phyloP scores from a whole-genome alignment of 2,797 vertebrate genomes.

The Onychomys leucogaster region DNA sequence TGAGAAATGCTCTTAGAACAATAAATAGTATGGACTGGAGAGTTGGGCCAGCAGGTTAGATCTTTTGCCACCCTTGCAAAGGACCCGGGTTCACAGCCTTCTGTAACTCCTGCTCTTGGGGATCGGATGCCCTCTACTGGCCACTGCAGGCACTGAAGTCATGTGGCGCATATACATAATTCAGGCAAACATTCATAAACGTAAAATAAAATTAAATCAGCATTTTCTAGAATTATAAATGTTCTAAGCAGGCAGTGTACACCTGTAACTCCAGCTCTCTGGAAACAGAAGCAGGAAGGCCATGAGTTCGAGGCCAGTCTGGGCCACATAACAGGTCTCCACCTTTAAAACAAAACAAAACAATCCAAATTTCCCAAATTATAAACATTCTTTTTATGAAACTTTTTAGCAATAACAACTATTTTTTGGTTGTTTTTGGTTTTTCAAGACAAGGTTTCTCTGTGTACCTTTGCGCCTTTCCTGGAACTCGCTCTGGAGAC shows the following conservation, averaged over 20 bases:
- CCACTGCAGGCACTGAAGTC: not conserved
- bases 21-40: not conserved
- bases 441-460: too few relatives aligned
- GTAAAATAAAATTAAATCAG: not conserved
- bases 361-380: not conserved
- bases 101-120: not conserved
- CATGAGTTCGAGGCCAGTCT: not conserved
- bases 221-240: not conserved
- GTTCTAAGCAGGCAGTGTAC: not conserved
- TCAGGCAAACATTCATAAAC: not conserved
- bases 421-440: too few relatives aligned
- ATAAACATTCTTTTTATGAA: not conserved
- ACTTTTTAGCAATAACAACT: not conserved
- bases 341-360: not conserved
- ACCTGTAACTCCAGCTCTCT: not conserved
- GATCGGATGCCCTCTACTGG: too few relatives aligned
- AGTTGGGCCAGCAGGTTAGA: not conserved
- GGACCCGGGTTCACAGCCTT: not conserved
- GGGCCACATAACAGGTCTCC: not conserved
- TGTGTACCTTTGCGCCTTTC: too few relatives aligned
- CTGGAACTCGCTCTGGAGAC: too few relatives aligned
- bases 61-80: not conserved
- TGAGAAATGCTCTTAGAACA: constrained; percentile 8
- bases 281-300: not conserved
- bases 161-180: not conserved